Evolutionary conservation across 2,888 invertebrate species (phyloP), one percentile per base, ranked within the genome.

Genomic region (Mesorhabditis spiculigera): DNA sequence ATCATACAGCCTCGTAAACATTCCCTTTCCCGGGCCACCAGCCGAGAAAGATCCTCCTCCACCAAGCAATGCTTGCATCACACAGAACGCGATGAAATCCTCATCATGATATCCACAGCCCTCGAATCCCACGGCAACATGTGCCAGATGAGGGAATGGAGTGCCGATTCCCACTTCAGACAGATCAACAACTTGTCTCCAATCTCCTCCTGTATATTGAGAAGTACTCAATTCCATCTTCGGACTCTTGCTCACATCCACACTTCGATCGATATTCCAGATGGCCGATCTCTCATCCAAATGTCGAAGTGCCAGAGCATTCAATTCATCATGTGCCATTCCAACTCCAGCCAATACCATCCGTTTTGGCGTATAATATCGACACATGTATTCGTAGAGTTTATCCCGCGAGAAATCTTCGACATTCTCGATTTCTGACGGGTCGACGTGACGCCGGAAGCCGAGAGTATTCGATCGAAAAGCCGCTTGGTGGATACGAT

Each of bases 11-110:
- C 98, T 89, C 0, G 97, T 95, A 88, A 96, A 99, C 98, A 99
- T 99, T 86, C 98, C 98, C 88, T 99, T 99, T 66, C 98, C 98
- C 4, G 98, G 98, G 0, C 98, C 98, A 42, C 98, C 98, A 2
- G 98, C 97, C 58, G 95, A 96, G 88, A 99, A 99, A 0, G 96
- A 96, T 0, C 97, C 96, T 4, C 98, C 98, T 16, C 98, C 98
- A n/a, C 98, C 98, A 93, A 99, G 94, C 91, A 99, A 92, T 90
- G 95, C 94, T 87, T 97, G 97, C 41, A 99, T 89, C 5, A 98
- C 97, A 87, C 97, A 98, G 83, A 93, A 91, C 0, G 96, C 90
- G 69, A 99, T 93, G 87, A 98, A 99, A 87, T 98, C 96, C 5
- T 79, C 77, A 68, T 81, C 78, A 73, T 74, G 75, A 69, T 75